Conservation (phyloP, 2,888 invertebrate species). For the Eudasyphora cyanicolor region DNA sequence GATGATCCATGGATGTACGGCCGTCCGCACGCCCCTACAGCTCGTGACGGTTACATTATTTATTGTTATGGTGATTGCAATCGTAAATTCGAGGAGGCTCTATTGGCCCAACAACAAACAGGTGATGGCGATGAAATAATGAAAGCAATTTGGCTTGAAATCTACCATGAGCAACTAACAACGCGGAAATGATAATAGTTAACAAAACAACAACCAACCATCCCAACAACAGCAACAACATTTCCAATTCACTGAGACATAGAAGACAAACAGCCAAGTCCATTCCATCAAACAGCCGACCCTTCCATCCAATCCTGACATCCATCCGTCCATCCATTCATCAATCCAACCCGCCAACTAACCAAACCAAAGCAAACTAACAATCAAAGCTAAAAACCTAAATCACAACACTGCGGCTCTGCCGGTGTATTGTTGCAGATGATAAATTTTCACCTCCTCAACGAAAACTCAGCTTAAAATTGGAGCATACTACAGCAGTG, state of each 20-base stretch:
- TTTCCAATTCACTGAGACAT: too few species aligned
- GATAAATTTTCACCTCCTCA: not conserved
- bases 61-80: conserved; percentile 80
- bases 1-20: conserved; percentile 1
- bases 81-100: conserved; percentile 80
- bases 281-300: not conserved
- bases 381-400: conserved; percentile 58
- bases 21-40: conserved; percentile 67
- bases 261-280: conserved; percentile 17
- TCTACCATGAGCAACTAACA: conserved; percentile 79
- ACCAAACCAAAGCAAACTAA: not conserved
- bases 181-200: conserved; percentile 67
- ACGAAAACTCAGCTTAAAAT: not conserved
- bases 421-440: not conserved
- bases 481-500: not conserved
- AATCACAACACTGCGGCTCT: conserved; percentile 52
- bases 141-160: conserved; percentile 81
- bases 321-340: conserved; percentile 27
- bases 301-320: not conserved
- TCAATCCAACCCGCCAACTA: not conserved
- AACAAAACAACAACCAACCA: conserved; percentile 41
- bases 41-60: conserved; percentile 80
- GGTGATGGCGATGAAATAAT: conserved; percentile 80
- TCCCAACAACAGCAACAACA: conserved; percentile 1
- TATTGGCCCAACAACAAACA: conserved; percentile 79